Evolutionary conservation across 2,797 vertebrate genomes (phyloP).

Genomic region (Hapalemur alaotrensis): DNA sequence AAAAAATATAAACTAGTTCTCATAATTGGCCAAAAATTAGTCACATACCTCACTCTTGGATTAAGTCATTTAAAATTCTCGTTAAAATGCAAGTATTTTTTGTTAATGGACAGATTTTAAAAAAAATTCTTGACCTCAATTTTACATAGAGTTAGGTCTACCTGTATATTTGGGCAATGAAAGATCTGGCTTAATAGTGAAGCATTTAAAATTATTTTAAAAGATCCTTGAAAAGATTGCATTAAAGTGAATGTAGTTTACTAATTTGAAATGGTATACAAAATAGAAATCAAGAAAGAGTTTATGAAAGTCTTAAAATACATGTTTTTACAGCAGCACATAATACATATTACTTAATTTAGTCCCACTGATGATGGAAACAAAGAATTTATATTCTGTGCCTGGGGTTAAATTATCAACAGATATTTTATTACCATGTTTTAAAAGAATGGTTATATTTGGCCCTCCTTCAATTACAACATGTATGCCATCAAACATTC

Average conservation of each 20-base stretch:
- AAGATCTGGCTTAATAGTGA: not conserved
- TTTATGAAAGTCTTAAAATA: constrained; percentile 66
- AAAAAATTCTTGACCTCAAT: not conserved
- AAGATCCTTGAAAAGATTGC: not conserved
- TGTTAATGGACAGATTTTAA: not conserved
- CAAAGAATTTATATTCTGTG: constrained; percentile 85
- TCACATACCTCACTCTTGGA: not conserved
- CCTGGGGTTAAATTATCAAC: constrained; percentile 86
- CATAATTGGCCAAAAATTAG: not conserved
- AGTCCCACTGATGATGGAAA: constrained; percentile 86
- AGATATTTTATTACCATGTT: constrained; percentile 75
- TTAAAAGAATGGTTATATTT: constrained; percentile 75
- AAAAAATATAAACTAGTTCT: not conserved
- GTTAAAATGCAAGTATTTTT: not conserved
- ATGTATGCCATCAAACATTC: constrained; percentile 87
- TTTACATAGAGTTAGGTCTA: not conserved
- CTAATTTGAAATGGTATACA: not conserved
- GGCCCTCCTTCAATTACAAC: constrained; percentile 78
- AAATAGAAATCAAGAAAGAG: constrained; percentile 21
- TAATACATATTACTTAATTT: constrained; percentile 84
- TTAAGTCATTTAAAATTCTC: not conserved
- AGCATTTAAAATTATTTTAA: not conserved
- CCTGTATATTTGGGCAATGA: not conserved
- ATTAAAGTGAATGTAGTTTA: not conserved
- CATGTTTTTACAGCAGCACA: constrained; percentile 87